Evolutionary conservation across 2,888 invertebrate species (phyloP).

Genomic region (Leucophora obtusa): DNA sequence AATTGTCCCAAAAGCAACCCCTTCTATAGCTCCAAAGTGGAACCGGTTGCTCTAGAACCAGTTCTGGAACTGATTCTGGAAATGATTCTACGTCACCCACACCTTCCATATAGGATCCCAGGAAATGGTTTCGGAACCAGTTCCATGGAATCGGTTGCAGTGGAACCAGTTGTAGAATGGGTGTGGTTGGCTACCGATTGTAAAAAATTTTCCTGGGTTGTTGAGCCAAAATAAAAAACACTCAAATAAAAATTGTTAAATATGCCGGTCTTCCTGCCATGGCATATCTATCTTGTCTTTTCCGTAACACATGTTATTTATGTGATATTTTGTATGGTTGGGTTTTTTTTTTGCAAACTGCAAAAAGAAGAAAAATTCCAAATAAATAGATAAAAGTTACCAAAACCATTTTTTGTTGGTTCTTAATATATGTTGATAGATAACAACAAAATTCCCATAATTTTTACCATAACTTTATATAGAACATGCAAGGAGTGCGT

Average conservation of each 20-base stretch:
- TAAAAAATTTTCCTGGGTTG: too few species aligned
- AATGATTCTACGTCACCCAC: too few species aligned
- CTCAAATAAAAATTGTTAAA: neutral
- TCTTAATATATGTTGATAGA: neutral
- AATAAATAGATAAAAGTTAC: slow-evolving; percentile 21
- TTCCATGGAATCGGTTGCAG: too few species aligned
- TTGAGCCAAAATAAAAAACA: neutral
- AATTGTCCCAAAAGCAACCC: too few species aligned
- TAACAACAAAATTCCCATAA: neutral
- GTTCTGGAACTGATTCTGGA: too few species aligned
- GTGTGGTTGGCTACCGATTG: too few species aligned
- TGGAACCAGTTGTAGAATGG: too few species aligned
- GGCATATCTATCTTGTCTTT: slow-evolving; percentile 18
- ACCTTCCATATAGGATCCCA: too few species aligned
- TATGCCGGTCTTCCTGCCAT: slow-evolving; percentile 14
- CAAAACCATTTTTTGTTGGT: neutral
- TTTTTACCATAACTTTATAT: neutral
- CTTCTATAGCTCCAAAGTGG: too few species aligned
- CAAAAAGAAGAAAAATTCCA: neutral
- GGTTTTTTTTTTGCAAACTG: slow-evolving; percentile 8
- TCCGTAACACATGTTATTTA: slow-evolving; percentile 50
- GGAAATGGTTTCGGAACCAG: too few species aligned
- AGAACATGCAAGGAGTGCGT: too few species aligned
- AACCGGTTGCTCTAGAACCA: too few species aligned
- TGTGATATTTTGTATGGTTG: slow-evolving; percentile 17